phyloP scores from a whole-genome alignment of 2,113 vertebrate species.

The Brachypodius melanocephalos region DNA sequence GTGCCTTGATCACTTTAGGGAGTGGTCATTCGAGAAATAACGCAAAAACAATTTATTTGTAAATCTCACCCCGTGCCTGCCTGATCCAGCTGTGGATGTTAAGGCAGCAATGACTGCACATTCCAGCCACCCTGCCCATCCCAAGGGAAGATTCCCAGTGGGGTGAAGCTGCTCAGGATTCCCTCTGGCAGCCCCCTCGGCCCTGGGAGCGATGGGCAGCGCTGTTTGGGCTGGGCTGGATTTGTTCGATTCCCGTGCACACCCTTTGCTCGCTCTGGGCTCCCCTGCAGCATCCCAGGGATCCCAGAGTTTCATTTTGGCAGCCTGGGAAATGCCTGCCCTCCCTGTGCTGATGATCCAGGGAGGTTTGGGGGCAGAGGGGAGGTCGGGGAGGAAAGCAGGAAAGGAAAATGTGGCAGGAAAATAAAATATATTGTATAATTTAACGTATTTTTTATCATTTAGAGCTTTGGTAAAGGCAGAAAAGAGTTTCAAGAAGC shows the following conservation, averaged over 20 bases:
- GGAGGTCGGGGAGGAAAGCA: background rate
- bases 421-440: background rate
- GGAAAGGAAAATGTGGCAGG: background rate
- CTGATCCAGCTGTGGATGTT: background rate
- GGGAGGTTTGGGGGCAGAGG: background rate
- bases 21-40: background rate
- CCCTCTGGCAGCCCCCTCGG: background rate
- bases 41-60: background rate
- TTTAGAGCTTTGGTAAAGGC: background rate
- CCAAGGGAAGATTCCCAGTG: background rate
- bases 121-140: background rate
- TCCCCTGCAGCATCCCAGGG: background rate
- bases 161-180: background rate
- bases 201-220: constrained; percentile 35
- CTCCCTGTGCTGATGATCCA: background rate
- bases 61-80: background rate
- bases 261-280: background rate
- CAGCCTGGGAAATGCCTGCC: background rate
- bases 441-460: background rate
- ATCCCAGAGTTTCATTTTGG: background rate
- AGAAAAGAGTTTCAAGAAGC: background rate
- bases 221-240: constrained; percentile 3
- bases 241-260: constrained; percentile 42
- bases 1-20: background rate
- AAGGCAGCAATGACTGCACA: background rate